phyloP scores from a whole-genome alignment of 2,113 vertebrate species.

The Hippocampus abdominalis region DNA sequence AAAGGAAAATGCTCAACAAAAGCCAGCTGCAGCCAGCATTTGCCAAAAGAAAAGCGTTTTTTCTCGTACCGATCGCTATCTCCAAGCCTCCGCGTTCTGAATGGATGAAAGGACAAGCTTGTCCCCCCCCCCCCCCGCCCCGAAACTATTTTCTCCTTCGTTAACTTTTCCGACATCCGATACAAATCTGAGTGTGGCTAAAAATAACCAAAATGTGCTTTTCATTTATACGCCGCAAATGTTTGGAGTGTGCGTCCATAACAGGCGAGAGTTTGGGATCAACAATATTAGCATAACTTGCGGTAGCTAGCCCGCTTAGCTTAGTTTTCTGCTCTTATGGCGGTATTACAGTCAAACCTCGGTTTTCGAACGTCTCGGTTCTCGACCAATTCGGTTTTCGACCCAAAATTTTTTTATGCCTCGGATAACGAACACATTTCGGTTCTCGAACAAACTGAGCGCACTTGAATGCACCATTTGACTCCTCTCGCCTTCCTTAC shows the following conservation, averaged over 20 bases:
- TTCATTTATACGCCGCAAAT: slow-evolving; percentile 14
- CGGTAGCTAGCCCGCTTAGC: not conserved
- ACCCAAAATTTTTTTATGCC: too few relatives aligned
- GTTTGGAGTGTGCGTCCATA: not conserved
- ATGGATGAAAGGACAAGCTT: slow-evolving; percentile 47
- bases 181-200: slow-evolving; percentile 44
- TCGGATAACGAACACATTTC: too few relatives aligned
- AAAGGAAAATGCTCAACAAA: too few relatives aligned
- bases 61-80: slow-evolving; percentile 63
- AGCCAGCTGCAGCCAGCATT: slow-evolving; percentile 4
- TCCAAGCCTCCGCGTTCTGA: slow-evolving; percentile 52
- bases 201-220: slow-evolving; percentile 46
- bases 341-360: too few relatives aligned
- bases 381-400: too few relatives aligned
- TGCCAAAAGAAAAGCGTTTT: slow-evolving; percentile 71
- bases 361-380: too few relatives aligned
- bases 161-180: slow-evolving; percentile 26
- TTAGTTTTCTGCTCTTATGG: not conserved
- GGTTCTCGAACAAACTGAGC: too few relatives aligned
- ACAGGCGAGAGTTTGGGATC: not conserved
- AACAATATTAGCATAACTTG: not conserved
- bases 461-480: too few relatives aligned
- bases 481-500: too few relatives aligned
- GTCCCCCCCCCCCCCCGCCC: not conserved
- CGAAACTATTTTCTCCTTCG: slow-evolving; percentile 21